These are phyloP conservation scores for Parnassius orleans DNA, from an alignment of 2,888 invertebrate genomes.

Conservation along the genomic window DNA sequence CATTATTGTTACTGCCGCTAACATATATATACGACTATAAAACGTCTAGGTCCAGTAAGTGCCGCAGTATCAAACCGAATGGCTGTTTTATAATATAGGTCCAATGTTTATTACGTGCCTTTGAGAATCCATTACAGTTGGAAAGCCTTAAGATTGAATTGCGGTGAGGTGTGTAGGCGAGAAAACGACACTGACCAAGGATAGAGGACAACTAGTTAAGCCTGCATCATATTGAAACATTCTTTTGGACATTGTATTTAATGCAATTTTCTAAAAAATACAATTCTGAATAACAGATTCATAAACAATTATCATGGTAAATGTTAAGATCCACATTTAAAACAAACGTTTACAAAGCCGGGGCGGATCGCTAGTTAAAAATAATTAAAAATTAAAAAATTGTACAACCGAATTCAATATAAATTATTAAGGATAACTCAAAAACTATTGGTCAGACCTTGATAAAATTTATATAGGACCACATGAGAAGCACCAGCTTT, in stretches of 20 bases:
- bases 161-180: conserved; percentile 46
- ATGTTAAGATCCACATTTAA: too few species aligned
- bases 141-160: conserved; percentile 54
- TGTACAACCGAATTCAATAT: too few species aligned
- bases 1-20: conserved; percentile 22
- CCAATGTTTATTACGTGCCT: conserved; percentile 43
- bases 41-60: conserved; percentile 23
- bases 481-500: too few species aligned
- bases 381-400: too few species aligned
- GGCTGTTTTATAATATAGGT: conserved; percentile 43
- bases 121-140: conserved; percentile 39
- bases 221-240: conserved; percentile 5
- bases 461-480: too few species aligned
- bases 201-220: conserved; percentile 1
- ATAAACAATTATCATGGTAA: too few species aligned
- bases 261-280: too few species aligned
- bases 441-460: too few species aligned
- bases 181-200: conserved; percentile 32
- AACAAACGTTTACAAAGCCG: too few species aligned
- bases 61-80: conserved; percentile 41
- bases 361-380: too few species aligned
- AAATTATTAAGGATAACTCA: too few species aligned
- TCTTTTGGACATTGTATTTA: not conserved
- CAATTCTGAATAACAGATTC: too few species aligned
- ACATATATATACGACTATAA: conserved; percentile 15